Evolutionary conservation across 2,797 vertebrate genomes (phyloP), one percentile per base, ranked within the genome.

Genomic region (Coreius guichenoti): DNA sequence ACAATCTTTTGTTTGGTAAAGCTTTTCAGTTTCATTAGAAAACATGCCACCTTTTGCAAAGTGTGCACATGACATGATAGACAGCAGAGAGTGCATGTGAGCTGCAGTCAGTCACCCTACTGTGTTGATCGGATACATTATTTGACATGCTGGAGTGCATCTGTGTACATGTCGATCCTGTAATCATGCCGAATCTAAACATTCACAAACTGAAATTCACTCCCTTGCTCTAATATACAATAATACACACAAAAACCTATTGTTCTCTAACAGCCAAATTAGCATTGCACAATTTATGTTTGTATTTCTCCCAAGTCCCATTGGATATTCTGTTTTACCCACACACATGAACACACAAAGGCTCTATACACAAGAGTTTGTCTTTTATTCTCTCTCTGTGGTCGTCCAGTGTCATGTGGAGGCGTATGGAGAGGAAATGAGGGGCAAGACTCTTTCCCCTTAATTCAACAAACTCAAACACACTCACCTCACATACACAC

Each of bases 91-190:
- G 76, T 43, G 56, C 36, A 61, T 75, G 39, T 26, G 43, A 82
- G 69, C 81, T 21, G 9, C 36, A 45, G 8, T 23, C 54, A 65
- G 23, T 65, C 29, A 21, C 70, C n/a, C 43, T 26, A 19, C 21
- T 67, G 14, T 51, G 16, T n/a, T 80, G 86, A 83, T 80, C 74
- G 69, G 81, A 91, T 85, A 83, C 47, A 51, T 75, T 82, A 89
- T 91, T 89, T 86, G 31, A 73, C 70, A n/a, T 67, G 56, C 49
- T 36, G 21, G 43, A 39, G 65, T 79, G 11, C 11, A 58, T 72
- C 49, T 49, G 26, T 70, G 16, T 78, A 81, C 33, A 54, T 67
- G 61, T 80, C 26, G 26, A 65, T 73, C 33, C 31, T 47, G 61
- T 76, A 87, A 84, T 80, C 61, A 84, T 61, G 73, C 39, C 49